phyloP scores from a whole-genome alignment of 2,113 vertebrate genomes.

The Todiramphus saurophagus region DNA sequence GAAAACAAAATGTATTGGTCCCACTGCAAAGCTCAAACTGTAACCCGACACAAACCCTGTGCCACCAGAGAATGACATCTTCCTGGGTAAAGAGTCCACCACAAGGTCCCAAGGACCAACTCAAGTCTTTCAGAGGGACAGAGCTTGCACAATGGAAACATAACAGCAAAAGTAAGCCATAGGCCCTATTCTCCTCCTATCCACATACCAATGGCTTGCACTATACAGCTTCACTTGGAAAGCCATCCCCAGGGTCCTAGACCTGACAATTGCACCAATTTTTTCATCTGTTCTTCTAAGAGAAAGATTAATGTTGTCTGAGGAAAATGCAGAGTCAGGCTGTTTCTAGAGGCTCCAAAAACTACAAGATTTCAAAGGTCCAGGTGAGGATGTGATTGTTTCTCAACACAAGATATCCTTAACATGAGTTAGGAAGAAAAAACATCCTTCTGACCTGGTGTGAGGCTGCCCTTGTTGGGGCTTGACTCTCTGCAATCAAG shows the following conservation, averaged over 20 bases:
- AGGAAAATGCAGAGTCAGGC: not conserved
- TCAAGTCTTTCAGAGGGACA: not conserved
- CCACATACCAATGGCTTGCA: not conserved
- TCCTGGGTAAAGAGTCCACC: not conserved
- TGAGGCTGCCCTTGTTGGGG: not conserved
- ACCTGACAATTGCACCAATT: rapidly evolving
- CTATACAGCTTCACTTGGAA: not conserved
- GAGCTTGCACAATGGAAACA: not conserved
- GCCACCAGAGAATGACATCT: not conserved
- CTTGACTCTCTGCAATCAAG: rapidly evolving
- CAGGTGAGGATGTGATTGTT: not conserved
- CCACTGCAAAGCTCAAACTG: not conserved
- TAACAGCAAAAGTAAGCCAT: not conserved
- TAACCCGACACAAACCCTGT: not conserved
- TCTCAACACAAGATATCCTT: not conserved
- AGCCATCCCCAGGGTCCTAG: not conserved
- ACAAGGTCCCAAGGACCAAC: not conserved
- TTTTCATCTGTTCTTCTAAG: not conserved
- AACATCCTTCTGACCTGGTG: not conserved
- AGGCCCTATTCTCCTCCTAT: not conserved
- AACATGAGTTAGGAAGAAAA: not conserved
- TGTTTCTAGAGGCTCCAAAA: not conserved
- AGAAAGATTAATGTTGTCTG: not conserved
- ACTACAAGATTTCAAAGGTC: not conserved
- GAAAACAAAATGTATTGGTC: not conserved